Percentiles rank a stretch among this genome's conserved stretches.
These are phyloP conservation scores for Polypedilum vanderplanki DNA, from an alignment of 1,140 invertebrate genomes.

Conservation along the genomic window DNA sequence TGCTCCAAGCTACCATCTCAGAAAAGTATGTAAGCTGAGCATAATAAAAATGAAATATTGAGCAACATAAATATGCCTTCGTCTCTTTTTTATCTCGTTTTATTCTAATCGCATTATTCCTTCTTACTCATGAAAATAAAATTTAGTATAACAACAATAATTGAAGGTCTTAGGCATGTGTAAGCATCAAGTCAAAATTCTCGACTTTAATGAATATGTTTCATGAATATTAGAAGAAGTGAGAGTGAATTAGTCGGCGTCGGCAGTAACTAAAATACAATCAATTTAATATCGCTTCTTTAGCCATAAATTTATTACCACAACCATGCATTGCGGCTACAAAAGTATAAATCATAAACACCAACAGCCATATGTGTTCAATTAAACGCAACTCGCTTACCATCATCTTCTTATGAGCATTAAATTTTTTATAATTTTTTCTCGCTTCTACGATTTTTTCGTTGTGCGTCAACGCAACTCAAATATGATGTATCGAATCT, in stretches of 20 bases:
- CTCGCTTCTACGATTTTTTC: too few relatives aligned
- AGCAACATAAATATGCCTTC: background rate
- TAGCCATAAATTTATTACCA: background rate
- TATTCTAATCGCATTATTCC: background rate
- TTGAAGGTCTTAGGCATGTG: background rate
- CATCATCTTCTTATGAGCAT: too few relatives aligned
- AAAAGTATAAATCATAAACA: background rate
- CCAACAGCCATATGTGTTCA: constrained; percentile 17
- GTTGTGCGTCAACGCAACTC: too few relatives aligned
- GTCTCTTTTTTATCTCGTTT: background rate
- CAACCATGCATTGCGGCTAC: background rate
- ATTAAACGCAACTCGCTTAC: constrained; percentile 13
- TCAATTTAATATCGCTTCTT: background rate
- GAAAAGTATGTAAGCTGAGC: background rate
- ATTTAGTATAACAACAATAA: background rate
- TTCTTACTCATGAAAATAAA: background rate
- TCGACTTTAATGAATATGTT: too few relatives aligned
- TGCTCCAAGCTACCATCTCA: constrained; percentile 14
- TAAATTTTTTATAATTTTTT: too few relatives aligned
- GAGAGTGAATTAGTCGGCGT: too few relatives aligned
- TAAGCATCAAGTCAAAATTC: too few relatives aligned
- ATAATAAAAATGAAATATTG: constrained; percentile 14
- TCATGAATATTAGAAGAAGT: too few relatives aligned
- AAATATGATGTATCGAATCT: too few relatives aligned
- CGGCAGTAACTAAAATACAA: too few relatives aligned